Conservation (phyloP, 1,140 invertebrate genomes). For the Phenacoccus solenopsis region DNA sequence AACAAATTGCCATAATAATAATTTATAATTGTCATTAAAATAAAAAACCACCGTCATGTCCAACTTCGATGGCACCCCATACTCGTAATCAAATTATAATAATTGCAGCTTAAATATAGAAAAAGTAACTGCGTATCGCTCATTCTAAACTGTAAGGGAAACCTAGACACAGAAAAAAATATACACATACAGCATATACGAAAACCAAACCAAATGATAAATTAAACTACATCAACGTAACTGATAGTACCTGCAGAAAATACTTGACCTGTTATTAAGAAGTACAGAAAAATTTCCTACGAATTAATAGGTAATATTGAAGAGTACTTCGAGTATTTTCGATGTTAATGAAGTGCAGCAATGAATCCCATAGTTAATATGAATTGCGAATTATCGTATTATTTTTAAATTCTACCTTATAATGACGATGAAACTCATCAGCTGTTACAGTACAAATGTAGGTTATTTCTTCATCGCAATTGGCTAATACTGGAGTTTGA, state of each 20-base stretch:
- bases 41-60: background rate
- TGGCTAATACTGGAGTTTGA: too few species aligned
- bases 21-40: background rate
- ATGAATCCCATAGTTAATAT: too few species aligned
- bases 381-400: background rate
- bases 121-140: background rate
- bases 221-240: background rate
- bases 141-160: slow-evolving; percentile 8
- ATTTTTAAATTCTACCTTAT: background rate
- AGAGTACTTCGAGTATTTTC: too few species aligned
- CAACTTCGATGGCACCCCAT: slow-evolving; percentile 5
- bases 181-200: background rate
- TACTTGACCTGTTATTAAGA: too few species aligned
- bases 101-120: background rate
- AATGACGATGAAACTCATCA: background rate
- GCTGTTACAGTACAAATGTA: slow-evolving; percentile 16
- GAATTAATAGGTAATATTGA: too few species aligned
- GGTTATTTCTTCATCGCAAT: slow-evolving; percentile 5
- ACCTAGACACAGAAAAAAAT: slow-evolving; percentile 8
- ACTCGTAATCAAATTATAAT: slow-evolving; percentile 12
- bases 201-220: background rate
- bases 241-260: background rate
- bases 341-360: too few species aligned
- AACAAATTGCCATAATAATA: background rate
- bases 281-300: too few species aligned